These are phyloP conservation scores for Ruditapes philippinarum DNA, from an alignment of 1,140 invertebrate genomes.

Conservation along the genomic window DNA sequence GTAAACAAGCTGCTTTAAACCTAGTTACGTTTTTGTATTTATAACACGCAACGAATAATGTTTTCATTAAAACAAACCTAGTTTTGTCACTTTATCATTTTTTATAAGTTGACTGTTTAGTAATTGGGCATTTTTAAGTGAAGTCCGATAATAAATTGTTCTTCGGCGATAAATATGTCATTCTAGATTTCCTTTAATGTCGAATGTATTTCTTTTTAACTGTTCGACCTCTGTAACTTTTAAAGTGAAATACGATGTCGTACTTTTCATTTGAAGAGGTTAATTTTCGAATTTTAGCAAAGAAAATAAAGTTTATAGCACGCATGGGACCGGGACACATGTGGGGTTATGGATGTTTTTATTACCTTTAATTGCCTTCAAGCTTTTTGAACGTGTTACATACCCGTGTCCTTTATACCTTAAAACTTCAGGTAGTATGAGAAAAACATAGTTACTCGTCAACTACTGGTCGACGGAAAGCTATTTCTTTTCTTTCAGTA, in stretches of 20 bases:
- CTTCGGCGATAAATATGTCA: neutral
- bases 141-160: neutral
- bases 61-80: no score
- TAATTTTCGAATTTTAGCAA: neutral
- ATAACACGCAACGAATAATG: no score
- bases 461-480: no score
- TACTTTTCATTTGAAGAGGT: neutral
- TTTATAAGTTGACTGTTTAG: no score
- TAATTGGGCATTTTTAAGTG: neutral
- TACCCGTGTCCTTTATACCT: neutral
- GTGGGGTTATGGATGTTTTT: constrained; percentile 17
- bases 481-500: no score
- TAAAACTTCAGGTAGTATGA: neutral
- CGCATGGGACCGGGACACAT: constrained; percentile 9
- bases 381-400: neutral
- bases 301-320: constrained; percentile 1
- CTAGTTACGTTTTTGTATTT: no score
- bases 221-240: neutral
- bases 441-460: neutral
- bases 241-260: constrained; percentile 27
- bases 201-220: neutral
- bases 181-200: constrained; percentile 14
- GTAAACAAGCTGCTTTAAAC: no score
- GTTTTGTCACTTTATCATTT: no score
- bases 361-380: neutral